phyloP scores from a whole-genome alignment of 2,888 invertebrate species.

The Tridacna crocea region DNA sequence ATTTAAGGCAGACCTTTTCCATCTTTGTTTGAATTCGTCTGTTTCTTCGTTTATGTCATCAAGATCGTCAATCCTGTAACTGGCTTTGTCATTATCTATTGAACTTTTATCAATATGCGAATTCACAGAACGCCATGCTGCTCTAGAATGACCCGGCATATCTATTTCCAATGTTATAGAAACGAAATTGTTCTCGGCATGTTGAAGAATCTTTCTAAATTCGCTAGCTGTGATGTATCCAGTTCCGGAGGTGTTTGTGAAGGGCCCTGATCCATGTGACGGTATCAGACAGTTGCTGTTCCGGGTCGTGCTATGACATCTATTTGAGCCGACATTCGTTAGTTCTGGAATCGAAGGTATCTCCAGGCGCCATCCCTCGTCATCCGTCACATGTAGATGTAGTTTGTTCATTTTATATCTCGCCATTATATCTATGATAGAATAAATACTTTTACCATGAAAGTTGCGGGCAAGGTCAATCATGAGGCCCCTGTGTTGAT shows the following conservation, averaged over 20 bases:
- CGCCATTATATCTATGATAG: constrained; percentile 78
- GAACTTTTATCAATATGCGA: not conserved
- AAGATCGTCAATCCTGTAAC: constrained; percentile 57
- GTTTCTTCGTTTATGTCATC: constrained; percentile 64
- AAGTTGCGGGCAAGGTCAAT: constrained; percentile 77
- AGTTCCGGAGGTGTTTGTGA: constrained; percentile 53
- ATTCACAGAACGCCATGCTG: constrained; percentile 31
- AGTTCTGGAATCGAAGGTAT: constrained; percentile 80
- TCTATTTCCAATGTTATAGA: constrained; percentile 80
- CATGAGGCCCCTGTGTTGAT: constrained; percentile 69
- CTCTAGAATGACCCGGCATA: constrained; percentile 74
- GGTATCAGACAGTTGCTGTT: constrained; percentile 69
- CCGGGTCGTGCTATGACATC: constrained; percentile 75
- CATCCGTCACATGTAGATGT: constrained; percentile 82
- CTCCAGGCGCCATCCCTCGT: constrained; percentile 82
- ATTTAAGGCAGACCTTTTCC: constrained; percentile 71
- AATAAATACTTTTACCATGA: constrained; percentile 65
- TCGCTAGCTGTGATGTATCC: constrained; percentile 69
- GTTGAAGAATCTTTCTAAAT: constrained; percentile 70
- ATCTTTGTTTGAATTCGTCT: constrained; percentile 56
- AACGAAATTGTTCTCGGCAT: constrained; percentile 68
- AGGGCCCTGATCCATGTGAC: constrained; percentile 72
- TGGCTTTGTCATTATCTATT: not conserved
- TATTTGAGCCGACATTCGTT: constrained; percentile 57
- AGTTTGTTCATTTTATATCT: constrained; percentile 82